Percentiles rank a stretch among this genome's conserved stretches.
Conservation (phyloP, 2,797 vertebrate species). For the Zalophus californianus region DNA sequence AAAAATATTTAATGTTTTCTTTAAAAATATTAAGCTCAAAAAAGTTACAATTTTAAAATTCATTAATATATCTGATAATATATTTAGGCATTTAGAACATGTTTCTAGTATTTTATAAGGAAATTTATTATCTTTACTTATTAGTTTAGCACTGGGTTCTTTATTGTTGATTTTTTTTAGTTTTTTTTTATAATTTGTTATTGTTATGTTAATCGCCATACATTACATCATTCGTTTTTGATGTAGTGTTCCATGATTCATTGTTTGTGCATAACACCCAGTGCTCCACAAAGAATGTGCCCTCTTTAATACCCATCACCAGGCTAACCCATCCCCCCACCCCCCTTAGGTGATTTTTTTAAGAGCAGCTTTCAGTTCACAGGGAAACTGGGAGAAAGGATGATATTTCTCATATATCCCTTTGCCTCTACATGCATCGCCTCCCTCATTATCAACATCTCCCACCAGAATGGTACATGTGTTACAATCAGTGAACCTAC, state of each 20-base stretch:
- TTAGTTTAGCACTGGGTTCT: background rate
- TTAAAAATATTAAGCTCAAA: slow-evolving; percentile 16
- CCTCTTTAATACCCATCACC: no score
- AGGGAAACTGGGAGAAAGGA: background rate
- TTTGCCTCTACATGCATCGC: no score
- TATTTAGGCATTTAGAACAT: background rate
- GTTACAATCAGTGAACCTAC: background rate
- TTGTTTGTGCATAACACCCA: no score
- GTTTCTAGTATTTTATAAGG: background rate
- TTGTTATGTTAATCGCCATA: no score
- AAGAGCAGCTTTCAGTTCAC: background rate
- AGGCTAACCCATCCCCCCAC: no score
- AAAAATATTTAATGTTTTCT: background rate
- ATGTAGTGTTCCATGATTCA: no score
- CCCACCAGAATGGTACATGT: background rate
- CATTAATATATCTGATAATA: background rate
- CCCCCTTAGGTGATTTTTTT: background rate
- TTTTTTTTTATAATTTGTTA: background rate
- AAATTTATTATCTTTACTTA: background rate
- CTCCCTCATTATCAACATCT: background rate
- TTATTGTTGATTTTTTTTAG: slow-evolving; percentile 3
- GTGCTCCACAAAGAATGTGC: no score
- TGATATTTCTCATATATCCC: background rate
- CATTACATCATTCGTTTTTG: no score
- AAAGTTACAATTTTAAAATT: background rate